phyloP scores from a whole-genome alignment of 2,113 vertebrate species.

The Takifugu flavidus region DNA sequence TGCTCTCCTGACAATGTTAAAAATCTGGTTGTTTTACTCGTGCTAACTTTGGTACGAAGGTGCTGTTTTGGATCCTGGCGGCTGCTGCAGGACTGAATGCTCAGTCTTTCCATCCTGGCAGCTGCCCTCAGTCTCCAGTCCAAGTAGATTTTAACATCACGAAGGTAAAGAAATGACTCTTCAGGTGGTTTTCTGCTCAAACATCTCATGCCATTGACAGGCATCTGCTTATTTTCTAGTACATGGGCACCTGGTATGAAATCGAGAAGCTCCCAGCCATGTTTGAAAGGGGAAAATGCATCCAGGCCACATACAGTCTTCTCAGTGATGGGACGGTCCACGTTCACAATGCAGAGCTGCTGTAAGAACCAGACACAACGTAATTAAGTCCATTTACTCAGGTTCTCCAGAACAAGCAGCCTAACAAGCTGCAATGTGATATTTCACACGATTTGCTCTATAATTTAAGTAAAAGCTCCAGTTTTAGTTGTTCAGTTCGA shows the following conservation, averaged over 20 bases:
- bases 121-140: conserved; percentile 16
- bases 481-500: too few species aligned
- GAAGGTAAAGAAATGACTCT: conserved; percentile 20
- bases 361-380: conserved; percentile 35
- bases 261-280: conserved; percentile 52
- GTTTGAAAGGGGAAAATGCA: conserved; percentile 51
- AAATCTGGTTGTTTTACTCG: background rate
- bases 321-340: conserved; percentile 39
- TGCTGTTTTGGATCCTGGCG: conserved; percentile 16
- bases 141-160: conserved; percentile 44
- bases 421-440: too few species aligned
- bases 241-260: conserved; percentile 63
- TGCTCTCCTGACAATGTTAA: background rate
- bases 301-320: conserved; percentile 44
- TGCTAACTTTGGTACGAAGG: conserved; percentile 5
- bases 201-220: background rate
- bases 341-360: conserved; percentile 36
- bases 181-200: background rate
- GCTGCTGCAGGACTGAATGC: background rate
- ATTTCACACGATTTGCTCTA: too few species aligned
- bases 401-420: too few species aligned
- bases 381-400: too few species aligned
- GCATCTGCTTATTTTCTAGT: conserved; percentile 23
- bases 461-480: too few species aligned
- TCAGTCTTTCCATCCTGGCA: conserved; percentile 36